Evolutionary conservation across 2,113 vertebrate species (phyloP).

Genomic region (Podarcis cretensis): DNA sequence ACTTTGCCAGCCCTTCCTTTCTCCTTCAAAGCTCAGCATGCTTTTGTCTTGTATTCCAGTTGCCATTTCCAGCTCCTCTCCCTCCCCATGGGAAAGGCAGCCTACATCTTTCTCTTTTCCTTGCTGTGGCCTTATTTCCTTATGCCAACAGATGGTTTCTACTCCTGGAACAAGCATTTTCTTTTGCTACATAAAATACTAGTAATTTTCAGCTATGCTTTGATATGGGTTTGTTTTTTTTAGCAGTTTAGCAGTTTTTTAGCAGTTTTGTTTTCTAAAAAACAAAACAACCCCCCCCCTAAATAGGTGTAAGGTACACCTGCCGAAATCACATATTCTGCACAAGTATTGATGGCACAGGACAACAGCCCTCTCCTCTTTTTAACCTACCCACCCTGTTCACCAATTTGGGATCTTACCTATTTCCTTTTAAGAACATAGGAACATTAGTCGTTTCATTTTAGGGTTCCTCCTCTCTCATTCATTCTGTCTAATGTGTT

Average conservation of each 20-base stretch:
- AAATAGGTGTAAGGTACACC: background rate
- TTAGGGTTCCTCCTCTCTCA: background rate
- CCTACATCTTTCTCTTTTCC: background rate
- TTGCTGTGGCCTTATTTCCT: background rate
- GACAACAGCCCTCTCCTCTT: background rate
- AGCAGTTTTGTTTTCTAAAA: too few relatives aligned
- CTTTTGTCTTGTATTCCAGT: background rate
- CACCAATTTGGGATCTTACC: background rate
- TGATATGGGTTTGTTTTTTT: background rate
- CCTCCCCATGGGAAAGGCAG: accelerated
- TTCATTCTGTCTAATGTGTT: background rate
- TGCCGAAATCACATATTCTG: background rate
- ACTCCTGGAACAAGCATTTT: background rate
- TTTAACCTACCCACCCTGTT: background rate
- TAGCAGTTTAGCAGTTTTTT: too few relatives aligned
- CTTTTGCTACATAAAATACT: background rate
- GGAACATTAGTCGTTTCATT: background rate
- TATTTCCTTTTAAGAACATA: background rate
- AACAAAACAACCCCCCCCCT: too few relatives aligned
- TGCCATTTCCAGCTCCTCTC: background rate
- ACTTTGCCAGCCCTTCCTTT: constrained; percentile 19
- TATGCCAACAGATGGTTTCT: background rate
- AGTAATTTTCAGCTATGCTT: background rate
- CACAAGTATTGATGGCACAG: background rate
- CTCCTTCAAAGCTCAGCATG: constrained; percentile 15